Evolutionary conservation across 2,888 invertebrate genomes (phyloP).

Genomic region (Malacosoma neustria): DNA sequence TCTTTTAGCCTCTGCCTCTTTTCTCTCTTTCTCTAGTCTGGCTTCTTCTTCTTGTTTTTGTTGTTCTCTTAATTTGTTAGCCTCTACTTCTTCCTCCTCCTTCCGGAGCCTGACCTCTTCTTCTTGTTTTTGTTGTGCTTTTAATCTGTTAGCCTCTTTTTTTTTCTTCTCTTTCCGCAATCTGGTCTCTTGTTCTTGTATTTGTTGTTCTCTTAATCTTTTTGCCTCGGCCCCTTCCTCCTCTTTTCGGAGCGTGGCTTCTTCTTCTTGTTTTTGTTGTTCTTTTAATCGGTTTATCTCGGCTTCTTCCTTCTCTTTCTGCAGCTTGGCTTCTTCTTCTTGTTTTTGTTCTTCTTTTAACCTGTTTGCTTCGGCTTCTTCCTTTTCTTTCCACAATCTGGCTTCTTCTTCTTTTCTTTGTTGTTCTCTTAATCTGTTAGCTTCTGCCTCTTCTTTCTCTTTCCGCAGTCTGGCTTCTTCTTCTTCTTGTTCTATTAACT

Average conservation of each 20-base stretch:
- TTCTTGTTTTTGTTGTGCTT: background rate
- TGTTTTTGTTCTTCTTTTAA: too few relatives aligned
- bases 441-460: conserved; percentile 4
- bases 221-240: background rate
- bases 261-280: conserved; percentile 1
- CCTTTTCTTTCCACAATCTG: conserved; percentile 2
- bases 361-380: conserved; percentile 1
- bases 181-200: background rate
- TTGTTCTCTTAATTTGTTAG: background rate
- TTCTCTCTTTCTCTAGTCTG: background rate
- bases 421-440: conserved; percentile 9
- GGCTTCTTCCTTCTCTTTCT: background rate
- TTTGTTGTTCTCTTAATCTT: conserved; percentile 5
- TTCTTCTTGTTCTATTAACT: conserved; percentile 5
- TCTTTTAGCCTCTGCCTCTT: conserved; percentile 4
- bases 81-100: background rate
- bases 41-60: background rate
- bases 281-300: background rate
- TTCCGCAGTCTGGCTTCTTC: conserved; percentile 1
- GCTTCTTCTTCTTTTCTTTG: conserved; percentile 3
- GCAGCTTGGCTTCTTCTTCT: background rate
- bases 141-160: background rate
- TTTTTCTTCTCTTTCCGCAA: background rate
- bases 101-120: background rate
- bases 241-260: background rate